Evolutionary conservation across 1,140 invertebrate species (phyloP).

Genomic region (Batillaria attramentaria): DNA sequence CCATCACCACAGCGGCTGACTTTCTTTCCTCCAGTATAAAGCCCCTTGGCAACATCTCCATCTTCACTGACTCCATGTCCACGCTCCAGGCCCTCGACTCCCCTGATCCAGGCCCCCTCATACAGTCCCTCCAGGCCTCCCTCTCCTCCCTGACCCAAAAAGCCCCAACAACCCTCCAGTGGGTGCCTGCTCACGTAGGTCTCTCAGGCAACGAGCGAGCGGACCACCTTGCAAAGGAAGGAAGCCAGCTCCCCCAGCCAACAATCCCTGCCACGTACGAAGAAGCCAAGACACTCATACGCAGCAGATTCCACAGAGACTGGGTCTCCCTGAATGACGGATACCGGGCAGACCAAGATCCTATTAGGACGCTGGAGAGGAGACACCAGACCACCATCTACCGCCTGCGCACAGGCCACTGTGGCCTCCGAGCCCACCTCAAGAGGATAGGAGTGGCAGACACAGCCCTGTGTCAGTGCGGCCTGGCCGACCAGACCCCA

Average conservation of each 20-base stretch:
- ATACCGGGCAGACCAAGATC: too few species aligned
- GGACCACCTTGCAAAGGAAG: conserved; percentile 19
- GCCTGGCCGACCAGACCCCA: too few species aligned
- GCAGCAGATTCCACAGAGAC: too few species aligned
- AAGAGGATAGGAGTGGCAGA: too few species aligned
- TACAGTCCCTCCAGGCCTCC: conserved; percentile 10
- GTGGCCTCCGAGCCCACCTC: too few species aligned
- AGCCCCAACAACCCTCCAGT: conserved; percentile 10
- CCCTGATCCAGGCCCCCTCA: not conserved
- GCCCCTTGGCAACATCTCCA: not conserved
- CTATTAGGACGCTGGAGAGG: too few species aligned
- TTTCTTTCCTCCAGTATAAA: conserved; percentile 2
- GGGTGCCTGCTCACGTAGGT: conserved; percentile 19
- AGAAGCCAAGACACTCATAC: conserved; percentile 14
- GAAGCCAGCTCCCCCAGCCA: conserved; percentile 3
- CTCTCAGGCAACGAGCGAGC: conserved; percentile 11
- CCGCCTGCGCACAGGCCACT: too few species aligned
- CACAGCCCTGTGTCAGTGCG: too few species aligned
- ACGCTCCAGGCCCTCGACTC: not conserved
- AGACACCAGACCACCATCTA: too few species aligned
- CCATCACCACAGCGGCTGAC: conserved; percentile 7
- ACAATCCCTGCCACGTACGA: not conserved
- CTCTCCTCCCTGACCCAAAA: not conserved
- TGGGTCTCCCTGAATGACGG: too few species aligned
- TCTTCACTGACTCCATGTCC: conserved; percentile 7